Conservation (phyloP, 2,797 vertebrate genomes). For the Sternarchorhynchus goeldii region DNA sequence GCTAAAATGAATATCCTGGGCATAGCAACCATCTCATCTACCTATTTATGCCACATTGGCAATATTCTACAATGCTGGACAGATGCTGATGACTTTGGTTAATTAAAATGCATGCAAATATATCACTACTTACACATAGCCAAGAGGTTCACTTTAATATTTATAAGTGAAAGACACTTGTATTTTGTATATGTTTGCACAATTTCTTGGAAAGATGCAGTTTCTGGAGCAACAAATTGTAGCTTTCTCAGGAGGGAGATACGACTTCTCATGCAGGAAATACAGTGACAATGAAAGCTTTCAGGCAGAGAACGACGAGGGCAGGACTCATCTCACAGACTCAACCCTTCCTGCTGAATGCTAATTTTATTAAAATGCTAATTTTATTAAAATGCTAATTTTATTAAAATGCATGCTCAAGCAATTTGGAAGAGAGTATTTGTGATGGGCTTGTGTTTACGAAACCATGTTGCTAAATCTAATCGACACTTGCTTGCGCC, state of each 20-base stretch:
- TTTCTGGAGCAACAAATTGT: slow-evolving; percentile 36
- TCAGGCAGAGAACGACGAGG: slow-evolving; percentile 51
- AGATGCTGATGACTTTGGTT: background rate
- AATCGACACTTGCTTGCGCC: background rate
- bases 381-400: slow-evolving; percentile 70
- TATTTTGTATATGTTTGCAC: background rate
- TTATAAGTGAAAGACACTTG: background rate
- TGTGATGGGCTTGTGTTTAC: slow-evolving; percentile 17
- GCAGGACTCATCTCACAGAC: slow-evolving; percentile 65
- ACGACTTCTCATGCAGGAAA: slow-evolving; percentile 56
- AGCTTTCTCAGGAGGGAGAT: slow-evolving; percentile 45
- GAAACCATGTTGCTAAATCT: slow-evolving; percentile 8
- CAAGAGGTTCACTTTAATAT: too few relatives aligned
- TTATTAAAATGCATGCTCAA: slow-evolving; percentile 68
- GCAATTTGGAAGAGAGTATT: slow-evolving; percentile 52
- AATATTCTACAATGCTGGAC: background rate
- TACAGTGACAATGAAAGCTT: slow-evolving; percentile 65
- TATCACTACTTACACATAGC: background rate
- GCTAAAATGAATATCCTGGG: too few relatives aligned
- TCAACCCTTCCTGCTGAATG: slow-evolving; percentile 67
- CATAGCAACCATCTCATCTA: too few relatives aligned
- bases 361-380: slow-evolving; percentile 72
- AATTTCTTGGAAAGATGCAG: slow-evolving; percentile 54
- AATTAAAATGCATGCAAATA: background rate
- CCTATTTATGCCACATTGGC: too few relatives aligned